A percentile compares a stretch with the other conserved stretches of the same genome.
Evolutionary conservation across 2,113 vertebrate species (phyloP).

Genomic region (Zapornia atra): DNA sequence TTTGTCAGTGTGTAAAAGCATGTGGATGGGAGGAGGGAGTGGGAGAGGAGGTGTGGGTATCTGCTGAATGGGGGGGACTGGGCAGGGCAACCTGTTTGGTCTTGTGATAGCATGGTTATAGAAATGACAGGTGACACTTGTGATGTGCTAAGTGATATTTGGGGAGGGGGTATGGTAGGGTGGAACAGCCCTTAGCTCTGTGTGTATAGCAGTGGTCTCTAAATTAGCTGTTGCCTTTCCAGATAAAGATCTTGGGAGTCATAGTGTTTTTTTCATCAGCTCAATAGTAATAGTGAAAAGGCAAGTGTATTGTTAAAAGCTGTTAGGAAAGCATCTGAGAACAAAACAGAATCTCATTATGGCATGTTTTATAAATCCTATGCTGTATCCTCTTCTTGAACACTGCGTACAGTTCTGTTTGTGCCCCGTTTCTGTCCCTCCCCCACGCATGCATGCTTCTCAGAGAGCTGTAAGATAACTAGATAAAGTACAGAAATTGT

Average conservation of each 20-base stretch:
- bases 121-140: neutral
- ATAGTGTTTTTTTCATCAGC: neutral
- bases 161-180: neutral
- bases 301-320: constrained; percentile 40
- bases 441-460: neutral
- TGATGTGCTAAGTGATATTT: neutral
- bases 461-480: neutral
- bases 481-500: neutral
- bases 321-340: constrained; percentile 39
- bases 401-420: neutral
- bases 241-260: constrained; percentile 11
- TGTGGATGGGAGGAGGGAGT: neutral
- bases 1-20: neutral
- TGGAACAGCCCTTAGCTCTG: neutral
- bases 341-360: constrained; percentile 24
- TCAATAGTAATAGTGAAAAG: neutral
- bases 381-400: neutral
- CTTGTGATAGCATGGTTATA: neutral
- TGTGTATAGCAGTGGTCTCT: neutral
- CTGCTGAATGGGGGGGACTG: neutral
- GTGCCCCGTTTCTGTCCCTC: neutral
- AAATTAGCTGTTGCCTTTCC: neutral
- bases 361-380: constrained; percentile 27
- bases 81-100: neutral
- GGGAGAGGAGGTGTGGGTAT: neutral